phyloP scores from a whole-genome alignment of 2,113 vertebrate species.

The Pomatorhinus ruficollis region DNA sequence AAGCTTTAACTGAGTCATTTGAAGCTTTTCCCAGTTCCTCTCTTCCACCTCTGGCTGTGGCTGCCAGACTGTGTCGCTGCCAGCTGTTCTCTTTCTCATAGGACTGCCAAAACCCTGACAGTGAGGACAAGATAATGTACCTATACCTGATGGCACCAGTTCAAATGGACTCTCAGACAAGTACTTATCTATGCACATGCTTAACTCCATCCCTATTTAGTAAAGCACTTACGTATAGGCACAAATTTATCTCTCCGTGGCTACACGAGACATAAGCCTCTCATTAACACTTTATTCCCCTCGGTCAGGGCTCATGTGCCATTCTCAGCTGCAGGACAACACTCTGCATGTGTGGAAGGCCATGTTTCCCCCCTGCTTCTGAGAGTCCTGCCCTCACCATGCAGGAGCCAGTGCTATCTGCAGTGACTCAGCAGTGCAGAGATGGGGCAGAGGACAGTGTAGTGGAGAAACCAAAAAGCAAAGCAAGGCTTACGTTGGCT shows the following conservation, averaged over 20 bases:
- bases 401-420: neutral
- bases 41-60: neutral
- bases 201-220: slow-evolving; percentile 57
- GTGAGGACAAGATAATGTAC: neutral
- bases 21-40: neutral
- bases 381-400: neutral
- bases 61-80: neutral
- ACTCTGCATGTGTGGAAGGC: neutral
- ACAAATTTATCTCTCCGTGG: slow-evolving; percentile 3
- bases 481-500: slow-evolving; percentile 88
- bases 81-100: neutral
- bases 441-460: neutral
- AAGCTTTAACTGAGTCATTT: neutral
- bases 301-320: neutral
- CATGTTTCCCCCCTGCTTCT: neutral
- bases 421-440: neutral
- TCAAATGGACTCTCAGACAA: slow-evolving; percentile 1
- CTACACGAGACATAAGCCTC: neutral
- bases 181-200: slow-evolving; percentile 24
- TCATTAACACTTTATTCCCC: neutral
- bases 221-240: neutral
- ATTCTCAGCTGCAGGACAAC: neutral
- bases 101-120: neutral
- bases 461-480: neutral
- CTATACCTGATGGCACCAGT: neutral